phyloP scores from a whole-genome alignment of 2,888 invertebrate species.

The Thera britannica region DNA sequence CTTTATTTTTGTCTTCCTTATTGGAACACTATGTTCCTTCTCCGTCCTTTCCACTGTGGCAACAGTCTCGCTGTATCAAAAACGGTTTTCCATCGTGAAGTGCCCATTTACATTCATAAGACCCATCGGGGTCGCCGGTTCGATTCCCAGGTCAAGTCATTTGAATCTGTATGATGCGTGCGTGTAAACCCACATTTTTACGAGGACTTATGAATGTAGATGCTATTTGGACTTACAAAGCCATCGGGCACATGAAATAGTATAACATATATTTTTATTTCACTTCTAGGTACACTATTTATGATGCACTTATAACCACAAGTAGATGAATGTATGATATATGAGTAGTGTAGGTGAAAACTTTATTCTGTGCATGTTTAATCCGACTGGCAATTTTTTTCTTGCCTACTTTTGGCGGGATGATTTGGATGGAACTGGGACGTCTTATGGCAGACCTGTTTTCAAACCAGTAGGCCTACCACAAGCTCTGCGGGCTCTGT shows the following conservation, averaged over 20 bases:
- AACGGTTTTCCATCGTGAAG: constrained; percentile 33
- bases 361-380: too few relatives aligned
- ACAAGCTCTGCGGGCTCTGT: too few relatives aligned
- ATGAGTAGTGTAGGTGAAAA: too few relatives aligned
- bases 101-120: constrained; percentile 40
- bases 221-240: constrained; percentile 24
- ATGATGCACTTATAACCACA: too few relatives aligned
- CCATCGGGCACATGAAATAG: constrained; percentile 7
- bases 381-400: too few relatives aligned
- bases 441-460: too few relatives aligned
- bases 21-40: not conserved
- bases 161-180: constrained; percentile 36
- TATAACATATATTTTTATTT: not conserved
- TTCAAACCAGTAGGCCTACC: too few relatives aligned
- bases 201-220: constrained; percentile 23
- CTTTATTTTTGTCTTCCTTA: too few relatives aligned
- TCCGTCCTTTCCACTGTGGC: not conserved
- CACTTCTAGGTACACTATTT: not conserved
- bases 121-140: constrained; percentile 34
- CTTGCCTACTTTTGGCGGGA: too few relatives aligned
- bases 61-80: constrained; percentile 3
- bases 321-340: too few relatives aligned
- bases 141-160: constrained; percentile 40
- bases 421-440: too few relatives aligned
- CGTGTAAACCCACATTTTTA: constrained; percentile 36